phyloP scores from a whole-genome alignment of 2,888 invertebrate genomes.

The Mesopsocus fuscifrons region DNA sequence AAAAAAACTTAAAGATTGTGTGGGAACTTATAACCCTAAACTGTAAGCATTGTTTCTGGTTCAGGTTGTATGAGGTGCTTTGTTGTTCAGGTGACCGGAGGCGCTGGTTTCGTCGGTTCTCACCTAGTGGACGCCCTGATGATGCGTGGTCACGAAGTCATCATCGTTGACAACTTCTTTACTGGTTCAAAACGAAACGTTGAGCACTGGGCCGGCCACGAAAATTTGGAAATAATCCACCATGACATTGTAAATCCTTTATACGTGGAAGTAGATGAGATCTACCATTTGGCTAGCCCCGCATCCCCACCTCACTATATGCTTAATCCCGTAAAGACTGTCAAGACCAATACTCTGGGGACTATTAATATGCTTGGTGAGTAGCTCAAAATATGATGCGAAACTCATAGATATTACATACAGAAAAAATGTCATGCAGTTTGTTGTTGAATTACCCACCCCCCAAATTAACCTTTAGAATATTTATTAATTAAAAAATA shows the following conservation, averaged over 20 bases:
- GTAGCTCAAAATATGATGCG: too few relatives aligned
- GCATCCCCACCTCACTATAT: constrained; percentile 99
- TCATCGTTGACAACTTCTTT: constrained; percentile 95
- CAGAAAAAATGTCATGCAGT: too few relatives aligned
- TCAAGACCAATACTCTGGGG: constrained; percentile 95
- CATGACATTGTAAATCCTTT: constrained; percentile 97
- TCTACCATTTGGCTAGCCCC: constrained; percentile 96
- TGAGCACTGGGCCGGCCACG: constrained; percentile 97
- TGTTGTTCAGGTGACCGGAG: constrained; percentile 59
- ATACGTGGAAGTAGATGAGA: constrained; percentile 93
- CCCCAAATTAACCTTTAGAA: too few relatives aligned
- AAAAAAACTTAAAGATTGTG: not conserved
- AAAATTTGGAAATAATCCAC: constrained; percentile 96
- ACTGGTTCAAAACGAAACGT: constrained; percentile 94
- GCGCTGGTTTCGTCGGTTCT: constrained; percentile 98
- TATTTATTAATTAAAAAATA: too few relatives aligned
- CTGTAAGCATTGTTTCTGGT: too few relatives aligned
- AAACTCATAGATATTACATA: too few relatives aligned
- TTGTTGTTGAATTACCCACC: too few relatives aligned
- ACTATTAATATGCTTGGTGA: constrained; percentile 82
- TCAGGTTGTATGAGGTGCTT: too few relatives aligned
- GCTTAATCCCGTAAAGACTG: constrained; percentile 98
- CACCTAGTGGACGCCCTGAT: constrained; percentile 92
- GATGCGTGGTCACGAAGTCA: constrained; percentile 90
- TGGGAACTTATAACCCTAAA: too few relatives aligned